Evolutionary conservation across 2,113 vertebrate species (phyloP).

Genomic region (Pseudopodoces humilis): DNA sequence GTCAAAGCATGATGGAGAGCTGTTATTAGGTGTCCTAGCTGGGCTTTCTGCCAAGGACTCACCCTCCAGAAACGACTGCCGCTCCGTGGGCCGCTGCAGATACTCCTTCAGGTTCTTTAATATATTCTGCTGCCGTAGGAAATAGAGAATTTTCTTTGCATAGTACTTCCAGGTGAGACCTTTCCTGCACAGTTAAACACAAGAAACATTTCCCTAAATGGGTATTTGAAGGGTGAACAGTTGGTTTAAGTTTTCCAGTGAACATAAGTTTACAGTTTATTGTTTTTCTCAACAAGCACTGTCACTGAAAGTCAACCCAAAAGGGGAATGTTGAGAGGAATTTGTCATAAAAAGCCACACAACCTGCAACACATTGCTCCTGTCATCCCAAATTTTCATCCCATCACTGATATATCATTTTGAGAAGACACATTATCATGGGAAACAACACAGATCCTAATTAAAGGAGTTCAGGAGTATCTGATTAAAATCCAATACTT

Average conservation of each 20-base stretch:
- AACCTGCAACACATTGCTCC: not conserved
- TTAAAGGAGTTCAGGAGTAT: not conserved
- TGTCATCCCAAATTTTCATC: not conserved
- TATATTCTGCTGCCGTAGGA: constrained; percentile 93
- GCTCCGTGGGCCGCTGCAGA: constrained; percentile 82
- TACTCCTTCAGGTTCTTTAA: constrained; percentile 89
- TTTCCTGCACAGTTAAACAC: constrained; percentile 79
- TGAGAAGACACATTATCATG: not conserved
- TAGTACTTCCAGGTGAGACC: constrained; percentile 96
- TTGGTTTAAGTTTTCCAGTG: not conserved
- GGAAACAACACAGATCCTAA: not conserved
- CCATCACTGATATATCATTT: fast-evolving
- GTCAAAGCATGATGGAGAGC: not conserved
- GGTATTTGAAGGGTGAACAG: not conserved
- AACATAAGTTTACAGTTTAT: not conserved
- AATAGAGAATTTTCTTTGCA: constrained; percentile 98
- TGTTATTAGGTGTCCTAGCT: fast-evolving
- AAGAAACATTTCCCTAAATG: not conserved
- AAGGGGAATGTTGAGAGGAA: not conserved
- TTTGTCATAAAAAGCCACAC: not conserved
- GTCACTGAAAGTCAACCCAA: not conserved
- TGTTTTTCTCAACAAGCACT: not conserved
- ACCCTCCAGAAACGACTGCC: constrained; percentile 90
- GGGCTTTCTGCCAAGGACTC: not conserved
- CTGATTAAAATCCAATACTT: not conserved